These are phyloP conservation scores for Menura novaehollandiae DNA, from an alignment of 2,113 vertebrate species.

Conservation along the genomic window DNA sequence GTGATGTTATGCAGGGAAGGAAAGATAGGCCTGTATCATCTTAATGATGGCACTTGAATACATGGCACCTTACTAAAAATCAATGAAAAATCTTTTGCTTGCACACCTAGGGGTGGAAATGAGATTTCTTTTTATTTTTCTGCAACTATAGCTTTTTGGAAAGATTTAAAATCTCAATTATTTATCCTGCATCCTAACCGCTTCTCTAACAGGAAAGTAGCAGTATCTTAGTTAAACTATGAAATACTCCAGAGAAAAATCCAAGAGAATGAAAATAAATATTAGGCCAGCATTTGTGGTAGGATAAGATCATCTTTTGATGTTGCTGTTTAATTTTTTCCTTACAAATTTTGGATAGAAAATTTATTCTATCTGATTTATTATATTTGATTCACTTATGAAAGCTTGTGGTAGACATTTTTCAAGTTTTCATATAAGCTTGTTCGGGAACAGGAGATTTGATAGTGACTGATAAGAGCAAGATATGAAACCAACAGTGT, in stretches of 20 bases:
- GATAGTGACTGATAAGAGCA: neutral
- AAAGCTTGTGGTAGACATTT: neutral
- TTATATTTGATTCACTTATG: neutral
- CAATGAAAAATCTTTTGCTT: neutral
- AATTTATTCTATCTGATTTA: neutral
- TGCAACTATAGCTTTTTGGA: neutral
- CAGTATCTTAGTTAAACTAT: neutral
- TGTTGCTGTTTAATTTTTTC: neutral
- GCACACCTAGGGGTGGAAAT: neutral
- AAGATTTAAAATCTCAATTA: neutral
- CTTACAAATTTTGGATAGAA: neutral
- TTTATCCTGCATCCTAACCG: neutral
- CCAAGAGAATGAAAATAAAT: neutral
- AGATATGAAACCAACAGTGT: neutral
- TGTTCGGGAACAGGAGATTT: neutral
- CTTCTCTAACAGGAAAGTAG: neutral
- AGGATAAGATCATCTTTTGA: neutral
- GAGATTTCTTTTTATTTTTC: neutral
- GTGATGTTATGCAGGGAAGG: neutral
- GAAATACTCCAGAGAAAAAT: neutral
- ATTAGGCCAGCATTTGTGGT: neutral
- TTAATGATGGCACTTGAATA: neutral
- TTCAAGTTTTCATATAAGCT: neutral
- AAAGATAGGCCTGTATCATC: neutral
- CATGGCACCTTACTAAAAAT: neutral